Percentiles rank a stretch among this genome's conserved stretches.
Conservation (phyloP, 2,888 invertebrate species). For the Meiosimyza platycephala region DNA sequence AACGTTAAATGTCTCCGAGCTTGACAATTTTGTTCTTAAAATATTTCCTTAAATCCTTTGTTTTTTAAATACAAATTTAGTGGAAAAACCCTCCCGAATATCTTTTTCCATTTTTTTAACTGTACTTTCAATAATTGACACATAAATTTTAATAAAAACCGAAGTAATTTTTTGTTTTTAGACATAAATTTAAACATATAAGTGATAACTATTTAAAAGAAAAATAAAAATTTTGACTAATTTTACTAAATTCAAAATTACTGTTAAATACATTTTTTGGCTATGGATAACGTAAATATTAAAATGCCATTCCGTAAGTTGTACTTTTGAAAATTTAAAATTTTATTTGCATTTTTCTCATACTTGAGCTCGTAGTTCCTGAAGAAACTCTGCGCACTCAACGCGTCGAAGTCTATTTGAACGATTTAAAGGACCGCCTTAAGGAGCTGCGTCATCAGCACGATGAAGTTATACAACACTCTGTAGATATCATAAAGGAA, state of each 20-base stretch:
- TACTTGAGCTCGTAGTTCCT: conserved; percentile 32
- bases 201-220: background rate
- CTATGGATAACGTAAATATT: conserved; percentile 38
- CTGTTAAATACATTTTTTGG: background rate
- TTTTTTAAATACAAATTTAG: too few relatives aligned
- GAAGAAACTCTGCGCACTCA: conserved; percentile 46
- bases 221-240: conserved; percentile 1
- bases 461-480: conserved; percentile 49
- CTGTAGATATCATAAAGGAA: conserved; percentile 53
- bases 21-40: too few relatives aligned
- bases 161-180: too few relatives aligned
- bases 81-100: too few relatives aligned
- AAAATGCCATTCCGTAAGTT: conserved; percentile 43
- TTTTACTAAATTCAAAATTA: conserved; percentile 27
- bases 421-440: conserved; percentile 51
- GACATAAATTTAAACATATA: too few relatives aligned
- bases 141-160: too few relatives aligned
- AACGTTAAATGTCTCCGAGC: too few relatives aligned
- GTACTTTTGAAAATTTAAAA: background rate
- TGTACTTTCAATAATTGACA: too few relatives aligned
- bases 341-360: too few relatives aligned
- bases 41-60: too few relatives aligned
- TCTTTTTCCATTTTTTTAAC: too few relatives aligned
- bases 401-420: conserved; percentile 52
- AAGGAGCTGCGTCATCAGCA: conserved; percentile 48